phyloP scores from a whole-genome alignment of 2,888 invertebrate genomes.

The Toxonevra muliebris region DNA sequence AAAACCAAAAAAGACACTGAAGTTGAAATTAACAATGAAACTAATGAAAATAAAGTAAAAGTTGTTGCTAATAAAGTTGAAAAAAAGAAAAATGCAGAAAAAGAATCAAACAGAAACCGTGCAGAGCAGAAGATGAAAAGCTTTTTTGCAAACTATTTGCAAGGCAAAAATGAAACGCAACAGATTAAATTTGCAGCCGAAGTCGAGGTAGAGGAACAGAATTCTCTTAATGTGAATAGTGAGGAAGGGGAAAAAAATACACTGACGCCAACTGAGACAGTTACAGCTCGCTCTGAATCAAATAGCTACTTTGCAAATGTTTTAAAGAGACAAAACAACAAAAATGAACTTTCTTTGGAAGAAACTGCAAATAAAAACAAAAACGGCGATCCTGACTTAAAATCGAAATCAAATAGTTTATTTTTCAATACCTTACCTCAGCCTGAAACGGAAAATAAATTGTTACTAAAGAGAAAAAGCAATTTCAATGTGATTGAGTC shows the following conservation, averaged over 20 bases:
- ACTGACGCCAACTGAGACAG: not conserved
- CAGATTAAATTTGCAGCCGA: not conserved
- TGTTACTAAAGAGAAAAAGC: no score
- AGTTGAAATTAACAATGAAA: not conserved
- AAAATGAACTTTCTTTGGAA: not conserved
- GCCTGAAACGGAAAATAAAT: no score
- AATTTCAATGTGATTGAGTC: not conserved
- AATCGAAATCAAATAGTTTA: not conserved
- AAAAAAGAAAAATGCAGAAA: not conserved
- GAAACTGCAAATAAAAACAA: not conserved
- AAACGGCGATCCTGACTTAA: no score
- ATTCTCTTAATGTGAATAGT: not conserved
- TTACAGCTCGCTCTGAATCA: not conserved
- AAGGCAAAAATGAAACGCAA: conserved; percentile 14
- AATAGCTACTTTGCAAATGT: conserved; percentile 24
- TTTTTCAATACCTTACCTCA: no score
- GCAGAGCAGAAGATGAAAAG: conserved; percentile 37
- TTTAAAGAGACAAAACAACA: not conserved
- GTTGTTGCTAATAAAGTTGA: not conserved
- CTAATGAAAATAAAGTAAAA: not conserved
- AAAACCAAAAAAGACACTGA: conserved; percentile 45
- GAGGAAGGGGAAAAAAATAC: not conserved
- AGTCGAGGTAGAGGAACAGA: not conserved
- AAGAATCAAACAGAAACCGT: conserved; percentile 16
- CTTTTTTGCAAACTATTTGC: conserved; percentile 50